Evolutionary conservation across 2,888 invertebrate genomes (phyloP).

Genomic region (Hipparchia semele): DNA sequence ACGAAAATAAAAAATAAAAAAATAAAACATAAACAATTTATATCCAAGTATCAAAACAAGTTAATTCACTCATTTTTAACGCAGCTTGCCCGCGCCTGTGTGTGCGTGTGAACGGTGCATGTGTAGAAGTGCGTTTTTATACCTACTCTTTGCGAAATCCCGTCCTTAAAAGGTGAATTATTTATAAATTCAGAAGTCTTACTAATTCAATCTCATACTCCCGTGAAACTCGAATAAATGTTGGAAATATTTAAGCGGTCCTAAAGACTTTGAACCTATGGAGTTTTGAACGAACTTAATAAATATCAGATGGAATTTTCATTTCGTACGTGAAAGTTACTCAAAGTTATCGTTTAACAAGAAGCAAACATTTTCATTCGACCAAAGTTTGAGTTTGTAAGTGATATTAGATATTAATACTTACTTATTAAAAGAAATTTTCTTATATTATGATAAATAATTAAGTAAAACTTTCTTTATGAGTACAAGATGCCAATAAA

Average conservation of each 20-base stretch:
- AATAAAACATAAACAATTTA: too few species aligned
- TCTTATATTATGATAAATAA: neutral
- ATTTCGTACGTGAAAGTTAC: constrained; percentile 26
- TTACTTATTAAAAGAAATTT: neutral
- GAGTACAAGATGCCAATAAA: neutral
- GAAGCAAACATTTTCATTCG: constrained; percentile 25
- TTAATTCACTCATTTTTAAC: too few species aligned
- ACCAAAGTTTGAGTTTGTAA: constrained; percentile 8
- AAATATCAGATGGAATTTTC: constrained; percentile 23
- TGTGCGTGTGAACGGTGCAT: too few species aligned
- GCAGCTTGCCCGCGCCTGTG: too few species aligned
- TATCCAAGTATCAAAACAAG: too few species aligned
- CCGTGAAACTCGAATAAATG: constrained; percentile 2
- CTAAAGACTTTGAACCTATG: constrained; percentile 13
- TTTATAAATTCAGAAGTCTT: neutral
- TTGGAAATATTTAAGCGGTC: constrained; percentile 18
- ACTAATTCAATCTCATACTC: constrained; percentile 17
- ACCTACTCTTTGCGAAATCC: too few species aligned
- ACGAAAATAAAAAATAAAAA: too few species aligned
- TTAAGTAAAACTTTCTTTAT: neutral
- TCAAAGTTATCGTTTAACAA: constrained; percentile 21
- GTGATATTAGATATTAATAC: neutral
- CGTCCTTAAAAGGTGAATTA: neutral
- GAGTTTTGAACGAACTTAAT: constrained; percentile 21
- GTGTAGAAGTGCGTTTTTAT: too few species aligned